Conservation (phyloP, 1,140 invertebrate species). For the Andrena cerasifolii region DNA sequence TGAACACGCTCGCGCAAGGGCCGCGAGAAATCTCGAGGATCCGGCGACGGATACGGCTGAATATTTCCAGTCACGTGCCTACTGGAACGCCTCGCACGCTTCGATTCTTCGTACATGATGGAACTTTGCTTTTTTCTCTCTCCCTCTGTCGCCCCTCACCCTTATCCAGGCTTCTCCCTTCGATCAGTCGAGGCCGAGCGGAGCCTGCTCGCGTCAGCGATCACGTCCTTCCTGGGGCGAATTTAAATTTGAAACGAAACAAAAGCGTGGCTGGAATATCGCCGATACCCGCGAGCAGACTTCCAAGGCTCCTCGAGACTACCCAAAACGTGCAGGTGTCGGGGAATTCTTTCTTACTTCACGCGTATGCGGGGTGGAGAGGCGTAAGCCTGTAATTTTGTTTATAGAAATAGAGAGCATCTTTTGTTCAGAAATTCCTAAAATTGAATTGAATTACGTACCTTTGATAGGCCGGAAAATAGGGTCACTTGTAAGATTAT, state of each 20-base stretch:
- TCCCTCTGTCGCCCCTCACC: too few relatives aligned
- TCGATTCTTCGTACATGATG: background rate
- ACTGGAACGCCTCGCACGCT: background rate
- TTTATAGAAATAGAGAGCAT: too few relatives aligned
- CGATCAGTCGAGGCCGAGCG: background rate
- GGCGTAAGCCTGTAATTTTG: too few relatives aligned
- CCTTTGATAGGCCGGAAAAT: too few relatives aligned
- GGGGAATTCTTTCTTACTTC: too few relatives aligned
- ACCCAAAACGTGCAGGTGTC: too few relatives aligned
- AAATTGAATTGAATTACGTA: too few relatives aligned
- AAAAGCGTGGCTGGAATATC: background rate
- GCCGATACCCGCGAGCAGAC: background rate
- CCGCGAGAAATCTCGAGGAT: background rate
- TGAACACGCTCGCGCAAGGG: background rate
- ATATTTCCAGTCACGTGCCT: conserved; percentile 26
- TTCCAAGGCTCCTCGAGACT: too few relatives aligned
- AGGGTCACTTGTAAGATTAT: too few relatives aligned
- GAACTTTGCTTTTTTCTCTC: background rate
- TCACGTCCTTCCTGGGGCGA: background rate
- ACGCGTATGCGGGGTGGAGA: too few relatives aligned
- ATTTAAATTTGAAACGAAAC: conserved; percentile 40
- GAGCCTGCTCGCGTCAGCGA: background rate
- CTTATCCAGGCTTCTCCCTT: background rate
- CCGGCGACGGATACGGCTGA: background rate
- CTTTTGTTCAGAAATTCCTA: too few relatives aligned